Evolutionary conservation across 2,113 vertebrate species (phyloP), one percentile per base, ranked within the genome.

Genomic region (Ceyx margarethae): DNA sequence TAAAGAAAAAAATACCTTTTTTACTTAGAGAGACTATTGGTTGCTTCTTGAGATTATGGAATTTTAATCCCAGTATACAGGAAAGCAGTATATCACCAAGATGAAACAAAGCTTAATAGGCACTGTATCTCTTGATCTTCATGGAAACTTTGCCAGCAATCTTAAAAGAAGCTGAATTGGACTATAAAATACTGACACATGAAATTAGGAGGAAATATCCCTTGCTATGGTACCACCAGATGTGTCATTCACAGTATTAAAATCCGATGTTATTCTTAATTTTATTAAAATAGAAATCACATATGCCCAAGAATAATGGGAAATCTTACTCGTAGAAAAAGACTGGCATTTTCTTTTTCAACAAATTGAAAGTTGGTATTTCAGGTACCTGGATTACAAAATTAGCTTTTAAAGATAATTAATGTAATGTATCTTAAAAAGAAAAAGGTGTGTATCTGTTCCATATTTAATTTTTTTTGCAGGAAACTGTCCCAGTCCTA

Each of bases 51-150:
- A 91, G 77, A 92, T 91, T 79, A 91, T 58, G 94, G 89, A 81
- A 48, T 93, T 96, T 90, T 94, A 71, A 91, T 91, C 92, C 75
- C 67, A 82, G 53, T 53, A 3, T 74, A 56, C 56, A 82, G 79
- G 75, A 89, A 69, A 82, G 84, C 78, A 71, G 54, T 87, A 64
- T 73, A 89, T 91, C 1, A 4, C 81, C 87, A 40, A 91, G 87
- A 95, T 93, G 78, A 94, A 95, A 95, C 60, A 66, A 94, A 92
- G 64, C 81, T 91, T 95, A 93, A 94, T 53, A 76, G 81, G 51
- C 51, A 83, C 94, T 60, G 29, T 74, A 74, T 77, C 84, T 81
- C 91, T 80, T 96, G 74, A 79, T 74, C 71, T 82, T 91, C 76
- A 89, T 35, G 62, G 51, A 90, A 89, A 62, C 67, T 88, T 94